Base-by-base conservation (phyloP, 2,888 invertebrate genomes). In the Campopleginae sp. region DNA sequence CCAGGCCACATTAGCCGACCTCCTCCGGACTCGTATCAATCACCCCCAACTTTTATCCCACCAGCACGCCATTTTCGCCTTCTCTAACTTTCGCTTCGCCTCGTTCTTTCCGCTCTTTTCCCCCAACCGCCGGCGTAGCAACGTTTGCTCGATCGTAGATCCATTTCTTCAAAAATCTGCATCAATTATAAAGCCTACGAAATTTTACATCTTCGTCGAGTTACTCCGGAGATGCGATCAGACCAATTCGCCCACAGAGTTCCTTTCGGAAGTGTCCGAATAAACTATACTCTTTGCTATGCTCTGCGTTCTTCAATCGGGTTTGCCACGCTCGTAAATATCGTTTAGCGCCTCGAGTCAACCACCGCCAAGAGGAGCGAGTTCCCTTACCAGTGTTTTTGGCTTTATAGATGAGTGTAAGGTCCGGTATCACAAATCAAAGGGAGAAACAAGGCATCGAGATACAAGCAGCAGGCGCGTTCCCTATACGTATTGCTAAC, bases 1-100 rank as follows among this genome's bases (percentile, higher is more conserved):
- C 68, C 81, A 63, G 80, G 80, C 85, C 90, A 90, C 92, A 92
- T 92, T 92, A 92, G 91, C 90, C 91, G 90, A 88, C 90, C 91
- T 92, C 91, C 92, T 92, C 91, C 92, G 90, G 91, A 80, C 91
- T 90, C 91, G 91, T 92, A 92, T 92, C 92, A 92, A 92, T 92
- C 92, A 92, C 92, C 88, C 65, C 81, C 84, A 65, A 81, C 58
- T 80, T 72, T 85, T 51, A 58, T 77, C 70, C 83, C 42, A 38
- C 33, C 33, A 5, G 33, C 33, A 33, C 78, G 78, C 74, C 75
- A 80, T 84, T 84, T 78, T 78, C 70, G 48, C 82, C 48, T 54
- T 74, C 27, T 44, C 61, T 17, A 65, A 63, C 46, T 75, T 48
- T 82, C 80, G 33, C 8, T 38, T 74, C 78, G 70, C 38, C 2